Percentiles rank a stretch among this genome's conserved stretches.
Evolutionary conservation across 2,888 invertebrate genomes (phyloP).

Genomic region (Tridacna crocea): DNA sequence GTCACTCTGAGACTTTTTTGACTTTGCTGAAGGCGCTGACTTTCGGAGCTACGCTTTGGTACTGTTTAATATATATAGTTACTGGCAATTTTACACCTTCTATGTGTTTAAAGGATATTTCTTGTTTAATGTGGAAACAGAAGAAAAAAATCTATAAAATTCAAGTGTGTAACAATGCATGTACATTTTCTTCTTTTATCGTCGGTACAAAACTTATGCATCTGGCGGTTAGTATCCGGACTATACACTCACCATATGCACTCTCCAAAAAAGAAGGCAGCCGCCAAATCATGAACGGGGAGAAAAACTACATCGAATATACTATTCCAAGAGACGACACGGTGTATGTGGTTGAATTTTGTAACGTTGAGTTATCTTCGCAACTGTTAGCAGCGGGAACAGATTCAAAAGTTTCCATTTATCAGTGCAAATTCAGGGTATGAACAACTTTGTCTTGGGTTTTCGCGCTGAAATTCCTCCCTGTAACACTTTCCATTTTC

Average conservation of each 20-base stretch:
- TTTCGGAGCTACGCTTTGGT: too few species aligned
- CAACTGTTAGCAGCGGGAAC: constrained; percentile 79
- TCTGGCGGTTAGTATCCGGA: too few species aligned
- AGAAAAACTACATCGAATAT: constrained; percentile 48
- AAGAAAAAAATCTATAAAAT: too few species aligned
- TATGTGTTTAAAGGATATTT: too few species aligned
- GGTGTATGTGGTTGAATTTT: constrained; percentile 54
- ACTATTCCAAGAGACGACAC: constrained; percentile 56
- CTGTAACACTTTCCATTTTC: background rate
- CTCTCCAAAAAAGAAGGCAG: constrained; percentile 34
- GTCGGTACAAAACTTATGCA: too few species aligned
- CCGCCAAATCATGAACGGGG: constrained; percentile 49
- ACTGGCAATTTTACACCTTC: too few species aligned
- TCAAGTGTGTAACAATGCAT: too few species aligned
- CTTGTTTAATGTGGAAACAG: too few species aligned
- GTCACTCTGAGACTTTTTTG: too few species aligned
- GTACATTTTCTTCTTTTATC: too few species aligned
- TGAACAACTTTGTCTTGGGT: constrained; percentile 28
- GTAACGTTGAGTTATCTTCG: constrained; percentile 60
- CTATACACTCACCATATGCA: background rate
- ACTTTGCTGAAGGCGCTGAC: too few species aligned
- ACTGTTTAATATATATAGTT: too few species aligned
- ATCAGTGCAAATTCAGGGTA: constrained; percentile 78
- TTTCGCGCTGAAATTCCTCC: constrained; percentile 32
- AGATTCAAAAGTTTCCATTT: constrained; percentile 75